Evolutionary conservation across 2,113 vertebrate species (phyloP).

Genomic region (Noctilio leporinus): DNA sequence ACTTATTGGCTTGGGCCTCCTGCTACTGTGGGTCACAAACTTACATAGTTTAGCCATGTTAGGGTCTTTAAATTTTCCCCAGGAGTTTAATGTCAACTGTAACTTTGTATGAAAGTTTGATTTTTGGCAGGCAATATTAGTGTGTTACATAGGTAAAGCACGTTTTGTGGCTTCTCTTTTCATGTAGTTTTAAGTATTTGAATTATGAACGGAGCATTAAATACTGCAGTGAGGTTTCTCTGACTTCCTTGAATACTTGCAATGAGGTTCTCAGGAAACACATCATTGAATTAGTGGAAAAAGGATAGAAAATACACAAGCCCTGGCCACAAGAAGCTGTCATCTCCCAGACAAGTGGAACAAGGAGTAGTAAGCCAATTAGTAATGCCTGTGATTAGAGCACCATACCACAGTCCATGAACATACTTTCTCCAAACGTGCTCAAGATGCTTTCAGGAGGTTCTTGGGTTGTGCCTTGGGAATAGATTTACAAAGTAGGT

Average conservation of each 20-base stretch:
- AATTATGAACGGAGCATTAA: neutral
- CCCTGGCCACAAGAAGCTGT: neutral
- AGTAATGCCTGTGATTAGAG: neutral
- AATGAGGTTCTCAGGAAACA: neutral
- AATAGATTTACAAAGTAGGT: neutral
- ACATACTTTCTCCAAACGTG: neutral
- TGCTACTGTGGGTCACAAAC: neutral
- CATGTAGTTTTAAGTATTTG: neutral
- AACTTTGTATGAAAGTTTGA: neutral
- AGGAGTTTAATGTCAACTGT: neutral
- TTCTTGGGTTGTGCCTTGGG: neutral
- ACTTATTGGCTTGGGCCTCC: neutral
- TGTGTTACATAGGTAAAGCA: neutral
- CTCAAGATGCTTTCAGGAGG: neutral
- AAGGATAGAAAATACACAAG: neutral
- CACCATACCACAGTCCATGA: accelerated
- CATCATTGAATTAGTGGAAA: neutral
- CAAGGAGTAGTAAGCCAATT: neutral
- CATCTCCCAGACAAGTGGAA: neutral
- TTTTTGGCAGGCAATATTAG: neutral
- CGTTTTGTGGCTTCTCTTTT: neutral
- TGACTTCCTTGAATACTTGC: neutral
- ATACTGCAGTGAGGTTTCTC: neutral
- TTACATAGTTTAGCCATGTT: neutral
- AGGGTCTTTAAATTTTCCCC: neutral